Conservation (phyloP, 2,113 vertebrate species). For the Dipodomys spectabilis region DNA sequence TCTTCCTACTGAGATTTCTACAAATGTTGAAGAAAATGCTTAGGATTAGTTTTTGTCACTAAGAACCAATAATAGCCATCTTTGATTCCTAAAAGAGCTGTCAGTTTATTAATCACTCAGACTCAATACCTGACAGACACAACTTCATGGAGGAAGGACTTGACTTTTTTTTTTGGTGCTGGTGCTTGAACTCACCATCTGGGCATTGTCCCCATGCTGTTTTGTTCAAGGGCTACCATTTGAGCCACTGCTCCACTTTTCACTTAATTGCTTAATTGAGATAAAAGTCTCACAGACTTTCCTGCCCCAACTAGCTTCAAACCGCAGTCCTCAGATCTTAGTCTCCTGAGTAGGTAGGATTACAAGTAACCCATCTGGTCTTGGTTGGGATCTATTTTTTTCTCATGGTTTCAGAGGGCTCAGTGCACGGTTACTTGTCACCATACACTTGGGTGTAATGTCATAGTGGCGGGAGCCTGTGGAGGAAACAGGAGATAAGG, state of each 20-base stretch:
- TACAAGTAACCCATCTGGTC: too few relatives aligned
- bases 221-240: too few relatives aligned
- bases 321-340: too few relatives aligned
- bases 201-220: too few relatives aligned
- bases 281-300: too few relatives aligned
- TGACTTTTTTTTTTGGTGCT: too few relatives aligned
- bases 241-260: too few relatives aligned
- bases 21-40: slow-evolving; percentile 1
- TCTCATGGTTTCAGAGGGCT: not conserved
- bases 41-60: not conserved
- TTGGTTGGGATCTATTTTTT: not conserved
- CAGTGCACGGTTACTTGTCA: not conserved
- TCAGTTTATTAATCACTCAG: not conserved
- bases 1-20: slow-evolving; percentile 10
- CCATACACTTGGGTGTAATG: not conserved
- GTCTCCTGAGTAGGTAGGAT: too few relatives aligned
- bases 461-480: not conserved
- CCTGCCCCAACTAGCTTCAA: too few relatives aligned
- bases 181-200: too few relatives aligned
- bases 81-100: not conserved
- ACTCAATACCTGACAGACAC: not conserved
- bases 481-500: not conserved
- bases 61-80: not conserved
- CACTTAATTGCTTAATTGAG: too few relatives aligned
- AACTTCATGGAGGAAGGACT: not conserved